Conservation (phyloP, 2,797 vertebrate genomes). For the Buceros bicornis region DNA sequence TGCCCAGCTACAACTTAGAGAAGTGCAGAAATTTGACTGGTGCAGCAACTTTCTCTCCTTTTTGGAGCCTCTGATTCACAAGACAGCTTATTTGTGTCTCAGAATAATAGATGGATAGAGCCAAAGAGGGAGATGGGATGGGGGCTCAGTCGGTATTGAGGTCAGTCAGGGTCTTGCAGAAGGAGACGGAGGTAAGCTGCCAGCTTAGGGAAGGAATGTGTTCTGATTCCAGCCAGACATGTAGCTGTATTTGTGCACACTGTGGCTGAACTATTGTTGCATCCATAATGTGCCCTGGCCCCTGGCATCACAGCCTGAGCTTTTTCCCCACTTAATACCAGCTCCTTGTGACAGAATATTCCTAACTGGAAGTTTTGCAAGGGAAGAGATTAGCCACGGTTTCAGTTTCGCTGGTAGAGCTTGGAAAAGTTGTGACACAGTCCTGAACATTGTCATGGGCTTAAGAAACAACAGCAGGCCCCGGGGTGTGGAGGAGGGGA, state of each 20-base stretch:
- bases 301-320: neutral
- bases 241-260: neutral
- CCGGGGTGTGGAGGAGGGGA: neutral
- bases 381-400: neutral
- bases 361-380: neutral
- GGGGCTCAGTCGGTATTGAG: neutral
- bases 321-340: neutral
- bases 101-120: neutral
- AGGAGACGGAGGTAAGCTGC: neutral
- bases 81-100: neutral
- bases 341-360: neutral
- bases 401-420: neutral
- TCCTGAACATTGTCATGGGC: neutral
- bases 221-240: neutral
- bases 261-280: neutral
- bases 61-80: neutral
- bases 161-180: constrained; percentile 39
- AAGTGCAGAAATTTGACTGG: constrained; percentile 44
- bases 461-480: neutral
- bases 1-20: constrained; percentile 1
- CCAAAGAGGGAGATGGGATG: neutral
- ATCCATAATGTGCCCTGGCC: neutral
- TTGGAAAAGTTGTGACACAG: neutral
- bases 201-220: neutral
- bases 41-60: constrained; percentile 46